Percentiles rank a stretch among this genome's conserved stretches.
These are phyloP conservation scores for Sepioteuthis lessoniana DNA, from an alignment of 2,888 invertebrate species.

Conservation along the genomic window DNA sequence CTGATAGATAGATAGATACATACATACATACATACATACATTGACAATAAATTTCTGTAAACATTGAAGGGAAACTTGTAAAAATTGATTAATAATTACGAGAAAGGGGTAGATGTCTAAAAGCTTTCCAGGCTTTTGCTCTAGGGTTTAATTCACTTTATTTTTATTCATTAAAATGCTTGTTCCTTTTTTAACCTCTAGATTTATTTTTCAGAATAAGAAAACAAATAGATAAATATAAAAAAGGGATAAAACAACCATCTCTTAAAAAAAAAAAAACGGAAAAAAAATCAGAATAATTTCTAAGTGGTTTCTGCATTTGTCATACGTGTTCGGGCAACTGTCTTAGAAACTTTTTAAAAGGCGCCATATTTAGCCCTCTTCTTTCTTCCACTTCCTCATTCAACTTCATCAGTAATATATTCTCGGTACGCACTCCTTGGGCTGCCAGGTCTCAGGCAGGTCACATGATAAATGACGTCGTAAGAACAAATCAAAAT, in stretches of 20 bases:
- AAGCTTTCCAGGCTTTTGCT: background rate
- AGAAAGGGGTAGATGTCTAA: background rate
- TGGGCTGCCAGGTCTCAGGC: background rate
- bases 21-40: background rate
- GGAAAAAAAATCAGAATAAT: too few relatives aligned
- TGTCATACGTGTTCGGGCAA: background rate
- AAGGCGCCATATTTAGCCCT: constrained; percentile 14
- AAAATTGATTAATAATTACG: constrained; percentile 16
- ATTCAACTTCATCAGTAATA: background rate
- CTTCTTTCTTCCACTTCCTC: background rate
- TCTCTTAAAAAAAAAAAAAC: too few relatives aligned
- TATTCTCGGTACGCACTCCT: background rate
- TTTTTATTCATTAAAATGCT: constrained; percentile 13
- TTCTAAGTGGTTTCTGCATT: constrained; percentile 20
- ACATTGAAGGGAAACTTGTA: background rate
- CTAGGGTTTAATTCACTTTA: background rate
- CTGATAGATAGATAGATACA: too few relatives aligned
- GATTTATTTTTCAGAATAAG: background rate
- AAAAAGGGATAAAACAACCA: too few relatives aligned
- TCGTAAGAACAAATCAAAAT: background rate
- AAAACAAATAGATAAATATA: too few relatives aligned
- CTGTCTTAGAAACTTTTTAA: background rate
- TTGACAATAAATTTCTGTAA: background rate
- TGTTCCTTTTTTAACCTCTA: background rate
- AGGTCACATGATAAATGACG: constrained; percentile 33